These are phyloP conservation scores for Chironomus striatipennis DNA, from an alignment of 1,140 invertebrate species.

Conservation along the genomic window DNA sequence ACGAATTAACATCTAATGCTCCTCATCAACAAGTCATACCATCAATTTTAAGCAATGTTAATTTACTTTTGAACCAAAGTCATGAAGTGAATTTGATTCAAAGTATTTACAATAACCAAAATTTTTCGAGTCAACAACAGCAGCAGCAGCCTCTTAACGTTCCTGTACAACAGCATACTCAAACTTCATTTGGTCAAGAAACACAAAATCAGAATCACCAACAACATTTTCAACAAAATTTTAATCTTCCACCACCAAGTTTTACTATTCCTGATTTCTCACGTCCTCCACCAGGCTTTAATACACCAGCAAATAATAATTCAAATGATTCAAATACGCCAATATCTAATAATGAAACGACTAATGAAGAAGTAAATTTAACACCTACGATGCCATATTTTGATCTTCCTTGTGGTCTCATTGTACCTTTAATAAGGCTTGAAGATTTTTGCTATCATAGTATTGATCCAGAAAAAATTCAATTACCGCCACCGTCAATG, in stretches of 20 bases:
- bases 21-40: constrained; percentile 27
- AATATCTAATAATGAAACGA: constrained; percentile 31
- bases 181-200: constrained; percentile 27
- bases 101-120: constrained; percentile 23
- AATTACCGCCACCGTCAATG: constrained; percentile 85
- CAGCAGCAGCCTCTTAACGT: background rate
- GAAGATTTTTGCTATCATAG: constrained; percentile 87
- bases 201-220: constrained; percentile 26
- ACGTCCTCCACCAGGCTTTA: constrained; percentile 75
- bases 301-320: constrained; percentile 41
- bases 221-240: constrained; percentile 22
- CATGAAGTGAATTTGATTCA: background rate
- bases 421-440: constrained; percentile 83
- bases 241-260: constrained; percentile 39
- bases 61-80: background rate
- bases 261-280: constrained; percentile 68
- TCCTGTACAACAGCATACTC: background rate
- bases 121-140: background rate
- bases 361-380: constrained; percentile 41
- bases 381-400: constrained; percentile 91
- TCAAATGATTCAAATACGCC: constrained; percentile 29
- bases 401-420: constrained; percentile 90
- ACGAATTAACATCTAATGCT: constrained; percentile 18
- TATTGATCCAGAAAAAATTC: constrained; percentile 80
- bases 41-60: constrained; percentile 14